Evolutionary conservation across 2,888 invertebrate species (phyloP).

Genomic region (Calameuta idolon): DNA sequence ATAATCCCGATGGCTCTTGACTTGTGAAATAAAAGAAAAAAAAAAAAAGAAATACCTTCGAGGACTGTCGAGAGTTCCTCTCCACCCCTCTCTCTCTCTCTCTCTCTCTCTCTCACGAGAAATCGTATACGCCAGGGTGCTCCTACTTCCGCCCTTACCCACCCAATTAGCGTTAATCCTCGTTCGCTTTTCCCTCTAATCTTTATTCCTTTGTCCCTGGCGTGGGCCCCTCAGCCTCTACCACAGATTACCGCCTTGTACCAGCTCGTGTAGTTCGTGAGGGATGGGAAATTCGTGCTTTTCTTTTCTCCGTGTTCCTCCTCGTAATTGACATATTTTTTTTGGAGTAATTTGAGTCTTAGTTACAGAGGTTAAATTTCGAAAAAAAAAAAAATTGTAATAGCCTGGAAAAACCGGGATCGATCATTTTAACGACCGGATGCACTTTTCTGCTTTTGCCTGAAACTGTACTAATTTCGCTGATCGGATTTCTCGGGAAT

Average conservation of each 20-base stretch:
- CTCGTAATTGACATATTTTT: not conserved
- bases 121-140: not conserved
- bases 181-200: constrained; percentile 54
- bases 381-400: not conserved
- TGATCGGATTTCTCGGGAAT: not conserved
- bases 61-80: not conserved
- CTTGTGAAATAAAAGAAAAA: constrained; percentile 43
- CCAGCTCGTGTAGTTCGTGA: not conserved
- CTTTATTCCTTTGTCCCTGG: constrained; percentile 56
- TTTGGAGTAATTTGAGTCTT: not conserved
- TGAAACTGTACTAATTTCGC: not conserved
- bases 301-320: not conserved
- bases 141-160: constrained; percentile 20
- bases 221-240: constrained; percentile 26
- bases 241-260: not conserved
- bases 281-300: not conserved
- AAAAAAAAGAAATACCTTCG: not conserved
- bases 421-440: not conserved
- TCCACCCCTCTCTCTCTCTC: not conserved
- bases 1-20: constrained; percentile 57
- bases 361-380: not conserved
- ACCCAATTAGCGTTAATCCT: constrained; percentile 62
- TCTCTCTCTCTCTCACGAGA: not conserved
- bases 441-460: not conserved
- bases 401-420: not conserved